Evolutionary conservation across 2,113 vertebrate genomes (phyloP), one percentile per base, ranked within the genome.

Genomic region (Pomatorhinus ruficollis): DNA sequence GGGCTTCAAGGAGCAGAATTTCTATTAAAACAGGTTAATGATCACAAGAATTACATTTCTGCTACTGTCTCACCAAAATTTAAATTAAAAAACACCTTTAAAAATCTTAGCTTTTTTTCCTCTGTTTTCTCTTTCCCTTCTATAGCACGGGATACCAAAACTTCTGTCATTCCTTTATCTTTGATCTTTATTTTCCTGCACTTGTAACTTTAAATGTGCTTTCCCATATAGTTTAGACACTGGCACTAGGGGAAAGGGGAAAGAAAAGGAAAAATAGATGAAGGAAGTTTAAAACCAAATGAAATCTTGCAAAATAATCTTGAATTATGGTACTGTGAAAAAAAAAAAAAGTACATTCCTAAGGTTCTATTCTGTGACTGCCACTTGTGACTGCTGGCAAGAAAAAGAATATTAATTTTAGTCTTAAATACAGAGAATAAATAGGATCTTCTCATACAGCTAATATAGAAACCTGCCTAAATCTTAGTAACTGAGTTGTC

Each of bases 71-170:
- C 31, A 84, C 11, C 3, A 53, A 89, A 86, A 54, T 8, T 10
- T 57, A 89, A 87, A 84, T 12, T 49, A 83, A 87, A 76, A 4
- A 12, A 42, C 1, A 56, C 2, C 12, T 60, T 83, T 4, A 42
- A 40, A 47, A 25, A 17, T 2, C 1, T 7, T 7, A 35, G n/a
- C 7, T 28, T 39, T 53, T 25, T 25, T 56, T 3, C 2, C 2
- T 60, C 22, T 18, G 2, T 37, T 83, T 69, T 53, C 11, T 74
- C 28, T 57, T 72, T 44, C 8, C 2, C 3, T 71, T 92, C 33
- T 28, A 16, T 9, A n/a, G 8, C 40, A 90, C 59, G 5, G 7
- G 15, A 25, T 75, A 30, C 3, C 12, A 66, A 74, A 22, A 24
- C 6, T 87, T 40, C 30, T 42, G 30, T 19, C 5, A n/a, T 54